Evolutionary conservation across 2,797 vertebrate species (phyloP).

Genomic region (Gambusia yucatana): DNA sequence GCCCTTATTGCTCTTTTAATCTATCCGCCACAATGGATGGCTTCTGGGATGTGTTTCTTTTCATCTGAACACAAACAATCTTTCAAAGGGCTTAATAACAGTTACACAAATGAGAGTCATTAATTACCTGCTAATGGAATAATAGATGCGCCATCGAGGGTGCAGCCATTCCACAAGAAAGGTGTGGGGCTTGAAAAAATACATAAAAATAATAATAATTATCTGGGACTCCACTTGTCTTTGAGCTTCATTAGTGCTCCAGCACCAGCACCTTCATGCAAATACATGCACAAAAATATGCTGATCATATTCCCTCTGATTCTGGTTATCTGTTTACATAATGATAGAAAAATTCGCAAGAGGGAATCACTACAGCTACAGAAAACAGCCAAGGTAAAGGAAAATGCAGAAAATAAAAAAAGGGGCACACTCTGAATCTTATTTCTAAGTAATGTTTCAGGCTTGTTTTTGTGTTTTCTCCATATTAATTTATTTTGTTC

Average conservation of each 20-base stretch:
- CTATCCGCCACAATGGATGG: conserved; percentile 91
- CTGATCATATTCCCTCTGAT: conserved; percentile 70
- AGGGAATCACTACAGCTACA: conserved; percentile 59
- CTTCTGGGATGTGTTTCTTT: conserved; percentile 90
- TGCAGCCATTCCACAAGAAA: conserved; percentile 74
- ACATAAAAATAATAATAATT: conserved; percentile 39
- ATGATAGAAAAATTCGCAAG: conserved; percentile 58
- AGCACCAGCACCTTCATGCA: conserved; percentile 68
- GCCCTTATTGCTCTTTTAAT: conserved; percentile 93
- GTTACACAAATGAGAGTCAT: conserved; percentile 91
- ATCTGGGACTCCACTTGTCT: conserved; percentile 68
- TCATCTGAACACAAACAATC: conserved; percentile 90
- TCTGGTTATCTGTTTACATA: conserved; percentile 71
- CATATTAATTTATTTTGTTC: conserved; percentile 35
- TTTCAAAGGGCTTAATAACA: conserved; percentile 90
- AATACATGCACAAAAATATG: conserved; percentile 73
- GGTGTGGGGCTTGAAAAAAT: conserved; percentile 64
- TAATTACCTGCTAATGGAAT: conserved; percentile 94
- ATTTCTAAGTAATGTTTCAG: conserved; percentile 22
- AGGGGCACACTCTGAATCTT: conserved; percentile 25
- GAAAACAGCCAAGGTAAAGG: conserved; percentile 52
- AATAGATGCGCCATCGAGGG: conserved; percentile 87
- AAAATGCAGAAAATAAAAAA: conserved; percentile 41
- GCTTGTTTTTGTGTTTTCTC: conserved; percentile 37
- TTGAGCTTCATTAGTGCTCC: conserved; percentile 77